These are phyloP conservation scores for Drosophila sproati DNA, from an alignment of 1,140 invertebrate species.

Conservation along the genomic window DNA sequence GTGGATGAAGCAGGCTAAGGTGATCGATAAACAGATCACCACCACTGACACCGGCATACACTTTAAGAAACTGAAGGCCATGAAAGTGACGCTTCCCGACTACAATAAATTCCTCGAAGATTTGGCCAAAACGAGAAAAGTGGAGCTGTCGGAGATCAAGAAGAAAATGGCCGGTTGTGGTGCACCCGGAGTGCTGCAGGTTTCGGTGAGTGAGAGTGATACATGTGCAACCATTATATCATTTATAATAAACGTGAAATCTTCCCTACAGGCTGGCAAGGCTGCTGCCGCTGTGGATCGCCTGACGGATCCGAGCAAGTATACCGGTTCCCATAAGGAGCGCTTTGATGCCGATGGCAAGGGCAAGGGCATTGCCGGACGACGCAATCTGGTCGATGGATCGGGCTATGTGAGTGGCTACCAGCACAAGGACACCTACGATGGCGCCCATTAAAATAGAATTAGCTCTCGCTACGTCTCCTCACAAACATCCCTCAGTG, in stretches of 20 bases:
- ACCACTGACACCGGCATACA: conserved; percentile 95
- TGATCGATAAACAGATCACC: conserved; percentile 96
- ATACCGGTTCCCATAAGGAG: conserved; percentile 95
- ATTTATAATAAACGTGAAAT: too few species aligned
- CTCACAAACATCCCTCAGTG: conserved; percentile 10
- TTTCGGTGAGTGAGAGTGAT: conserved; percentile 83
- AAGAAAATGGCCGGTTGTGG: conserved; percentile 91
- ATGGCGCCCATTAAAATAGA: conserved; percentile 85
- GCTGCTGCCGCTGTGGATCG: conserved; percentile 92
- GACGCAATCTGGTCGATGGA: conserved; percentile 91
- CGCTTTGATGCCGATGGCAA: conserved; percentile 94
- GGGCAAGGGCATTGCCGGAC: conserved; percentile 94
- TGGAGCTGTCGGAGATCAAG: conserved; percentile 90
- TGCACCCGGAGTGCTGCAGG: conserved; percentile 87
- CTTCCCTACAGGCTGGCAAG: conserved; percentile 85
- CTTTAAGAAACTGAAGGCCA: conserved; percentile 94
- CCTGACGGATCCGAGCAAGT: conserved; percentile 95
- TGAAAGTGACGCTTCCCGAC: conserved; percentile 89
- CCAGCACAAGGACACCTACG: conserved; percentile 92
- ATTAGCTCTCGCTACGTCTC: neutral
- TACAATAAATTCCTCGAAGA: conserved; percentile 94
- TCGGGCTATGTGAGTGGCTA: conserved; percentile 96
- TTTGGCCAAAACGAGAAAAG: conserved; percentile 91
- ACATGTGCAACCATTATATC: too few species aligned
- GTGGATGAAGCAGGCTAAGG: conserved; percentile 97